phyloP scores from a whole-genome alignment of 2,888 invertebrate genomes.

The Pristionchus exspectatus region DNA sequence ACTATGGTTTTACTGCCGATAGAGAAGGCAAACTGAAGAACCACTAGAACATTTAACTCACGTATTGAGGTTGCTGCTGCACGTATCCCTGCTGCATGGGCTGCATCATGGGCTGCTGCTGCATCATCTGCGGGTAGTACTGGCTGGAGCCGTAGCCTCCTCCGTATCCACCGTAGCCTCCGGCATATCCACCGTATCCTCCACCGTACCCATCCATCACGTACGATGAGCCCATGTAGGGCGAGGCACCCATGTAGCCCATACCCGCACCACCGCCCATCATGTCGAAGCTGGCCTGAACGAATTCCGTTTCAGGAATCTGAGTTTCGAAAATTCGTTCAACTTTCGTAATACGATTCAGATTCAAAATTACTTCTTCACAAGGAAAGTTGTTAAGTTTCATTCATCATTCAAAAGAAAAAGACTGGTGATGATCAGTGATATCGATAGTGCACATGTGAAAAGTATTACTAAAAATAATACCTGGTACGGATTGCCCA shows the following conservation, averaged over 20 bases:
- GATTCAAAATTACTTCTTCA: too few relatives aligned
- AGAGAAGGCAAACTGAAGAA: too few relatives aligned
- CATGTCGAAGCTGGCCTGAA: neutral
- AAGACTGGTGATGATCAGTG: neutral
- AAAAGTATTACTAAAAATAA: neutral
- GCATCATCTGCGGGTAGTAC: neutral
- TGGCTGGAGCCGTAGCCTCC: neutral
- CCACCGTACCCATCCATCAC: neutral
- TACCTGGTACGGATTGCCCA: conserved; percentile 35
- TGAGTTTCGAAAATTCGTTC: too few relatives aligned
- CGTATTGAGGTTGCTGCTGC: neutral
- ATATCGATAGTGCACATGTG: neutral
- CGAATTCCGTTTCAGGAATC: too few relatives aligned
- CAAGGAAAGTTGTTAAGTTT: too few relatives aligned
- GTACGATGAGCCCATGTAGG: neutral
- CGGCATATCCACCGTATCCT: too few relatives aligned
- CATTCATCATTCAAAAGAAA: too few relatives aligned
- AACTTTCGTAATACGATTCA: too few relatives aligned
- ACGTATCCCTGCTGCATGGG: neutral
- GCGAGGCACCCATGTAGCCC: neutral
- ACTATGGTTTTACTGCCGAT: too few relatives aligned
- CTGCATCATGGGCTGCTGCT: neutral
- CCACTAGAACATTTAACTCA: too few relatives aligned
- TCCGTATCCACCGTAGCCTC: neutral
- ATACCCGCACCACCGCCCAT: neutral